Evolutionary conservation across 2,888 invertebrate genomes (phyloP), one percentile per base, ranked within the genome.

Genomic region (Salpingus planirostris): DNA sequence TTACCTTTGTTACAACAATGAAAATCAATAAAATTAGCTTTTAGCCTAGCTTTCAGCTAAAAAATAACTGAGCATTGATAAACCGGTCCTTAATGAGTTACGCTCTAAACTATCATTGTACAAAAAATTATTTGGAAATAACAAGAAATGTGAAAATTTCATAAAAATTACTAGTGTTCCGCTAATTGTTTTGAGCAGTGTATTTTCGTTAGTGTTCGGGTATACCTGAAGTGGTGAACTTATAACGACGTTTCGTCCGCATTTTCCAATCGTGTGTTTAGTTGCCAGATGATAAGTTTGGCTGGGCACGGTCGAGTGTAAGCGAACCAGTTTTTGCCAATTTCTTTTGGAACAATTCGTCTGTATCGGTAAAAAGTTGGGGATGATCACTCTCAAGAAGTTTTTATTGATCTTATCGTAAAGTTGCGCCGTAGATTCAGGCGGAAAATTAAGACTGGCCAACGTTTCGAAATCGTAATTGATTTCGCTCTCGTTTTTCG

Each of bases 191-290:
- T n/a, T n/a, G n/a, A n/a, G n/a, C n/a, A n/a, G n/a, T n/a, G n/a
- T n/a, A n/a, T n/a, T n/a, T n/a, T n/a, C n/a, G n/a, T n/a, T n/a
- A n/a, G n/a, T n/a, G n/a, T n/a, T n/a, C n/a, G n/a, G n/a, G n/a
- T 31, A 49, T 61, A 83, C 85, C 74, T 82, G 80, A 22, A 87
- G 59, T 0, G 87, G 87, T 2, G 87, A 85, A 38, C 81, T 66
- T 14, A 86, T 72, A 1, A 74, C 71, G 24, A 87, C 74, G 3
- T 57, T 64, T 35, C 68, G 57, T 30, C 69, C 68, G 23, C 60
- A 51, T 44, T 64, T 71, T 40, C 71, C 71, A 41, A 76, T 73
- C 3, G 74, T 74, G 15, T 82, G 73, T 44, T 78, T 77, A 13
- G 81, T 74, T 1, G 80, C 72, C 29, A 85, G 65, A 57, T 82